Evolutionary conservation across 2,797 vertebrate genomes (phyloP), one percentile per base, ranked within the genome.

Genomic region (Carapus acus): DNA sequence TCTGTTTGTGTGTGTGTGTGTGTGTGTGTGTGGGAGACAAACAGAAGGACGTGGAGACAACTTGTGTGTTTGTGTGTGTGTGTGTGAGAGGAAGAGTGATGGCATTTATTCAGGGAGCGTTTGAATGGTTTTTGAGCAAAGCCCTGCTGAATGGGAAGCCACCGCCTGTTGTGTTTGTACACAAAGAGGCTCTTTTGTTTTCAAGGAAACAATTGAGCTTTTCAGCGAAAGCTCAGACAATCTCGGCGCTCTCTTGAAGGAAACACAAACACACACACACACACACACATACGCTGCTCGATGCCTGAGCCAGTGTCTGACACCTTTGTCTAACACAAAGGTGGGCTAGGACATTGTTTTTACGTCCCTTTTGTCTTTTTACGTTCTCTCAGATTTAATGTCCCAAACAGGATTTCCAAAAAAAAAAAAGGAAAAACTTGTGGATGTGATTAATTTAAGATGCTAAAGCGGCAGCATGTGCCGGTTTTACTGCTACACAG

Each of bases 131-230:
- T n/a, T n/a, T 70, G 50, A 49, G 71, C 67, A 66, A 65, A 74
- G 71, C 72, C 61, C 45, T 7, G 17, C 61, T 77, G 79, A 81
- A 79, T 77, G 71, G 73, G 72, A 74, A 71, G 75, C 80, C 55
- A 67, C 80, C 64, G 74, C 77, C 77, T 73, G 76, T 83, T 81
- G 80, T 85, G 78, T 80, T 79, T 74, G 74, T 72, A 69, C 71
- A 86, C 79, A 87, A 87, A 87, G 81, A 69, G 58, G 51, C 54
- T 58, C 72, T 80, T 85, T 87, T 86, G 83, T 89, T 83, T 77
- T 62, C 59, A 77, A 69, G 58, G 56, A 69, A 87, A 89, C 84
- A 88, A 85, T 85, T 78, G 66, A 67, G 71, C 76, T 77, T 80
- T 84, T 83, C 74, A 86, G 58, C 38, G 54, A 74, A 69, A 69